Conservation (phyloP, 2,888 invertebrate genomes). For the Spialia ferax region DNA sequence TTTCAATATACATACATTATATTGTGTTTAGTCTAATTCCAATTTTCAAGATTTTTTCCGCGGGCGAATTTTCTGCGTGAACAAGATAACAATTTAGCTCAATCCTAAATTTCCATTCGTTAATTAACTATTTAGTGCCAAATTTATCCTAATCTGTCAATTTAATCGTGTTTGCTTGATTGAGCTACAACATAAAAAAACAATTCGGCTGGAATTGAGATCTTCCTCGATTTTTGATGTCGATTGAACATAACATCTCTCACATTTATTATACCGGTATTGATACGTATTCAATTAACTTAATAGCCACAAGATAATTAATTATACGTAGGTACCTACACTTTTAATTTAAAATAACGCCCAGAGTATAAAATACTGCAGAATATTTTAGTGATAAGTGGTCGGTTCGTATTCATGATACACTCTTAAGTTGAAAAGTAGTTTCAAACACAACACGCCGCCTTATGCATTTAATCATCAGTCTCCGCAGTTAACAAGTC, state of each 20-base stretch:
- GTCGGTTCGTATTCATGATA: slow-evolving; percentile 37
- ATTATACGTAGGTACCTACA: neutral
- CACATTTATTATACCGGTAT: neutral
- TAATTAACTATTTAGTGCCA: no score
- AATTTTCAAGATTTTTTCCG: no score
- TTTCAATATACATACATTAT: no score
- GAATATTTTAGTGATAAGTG: slow-evolving; percentile 30
- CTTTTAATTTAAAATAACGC: neutral
- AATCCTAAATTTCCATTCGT: no score
- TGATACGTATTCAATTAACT: neutral
- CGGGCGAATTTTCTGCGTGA: no score
- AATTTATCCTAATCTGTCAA: no score
- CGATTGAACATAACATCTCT: neutral
- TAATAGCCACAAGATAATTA: neutral
- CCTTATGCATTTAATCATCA: slow-evolving; percentile 40
- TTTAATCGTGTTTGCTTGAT: no score
- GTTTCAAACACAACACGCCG: slow-evolving; percentile 28
- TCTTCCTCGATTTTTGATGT: neutral
- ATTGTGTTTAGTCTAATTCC: no score
- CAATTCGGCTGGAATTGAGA: no score
- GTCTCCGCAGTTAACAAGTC: slow-evolving; percentile 38
- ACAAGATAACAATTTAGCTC: no score
- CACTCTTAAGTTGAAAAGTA: slow-evolving; percentile 27
- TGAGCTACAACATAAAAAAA: no score
- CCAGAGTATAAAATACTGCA: slow-evolving; percentile 39